A percentile compares a stretch with the other conserved stretches of the same genome.
phyloP scores from a whole-genome alignment of 2,113 vertebrate genomes.

The Tachuris rubrigastra region DNA sequence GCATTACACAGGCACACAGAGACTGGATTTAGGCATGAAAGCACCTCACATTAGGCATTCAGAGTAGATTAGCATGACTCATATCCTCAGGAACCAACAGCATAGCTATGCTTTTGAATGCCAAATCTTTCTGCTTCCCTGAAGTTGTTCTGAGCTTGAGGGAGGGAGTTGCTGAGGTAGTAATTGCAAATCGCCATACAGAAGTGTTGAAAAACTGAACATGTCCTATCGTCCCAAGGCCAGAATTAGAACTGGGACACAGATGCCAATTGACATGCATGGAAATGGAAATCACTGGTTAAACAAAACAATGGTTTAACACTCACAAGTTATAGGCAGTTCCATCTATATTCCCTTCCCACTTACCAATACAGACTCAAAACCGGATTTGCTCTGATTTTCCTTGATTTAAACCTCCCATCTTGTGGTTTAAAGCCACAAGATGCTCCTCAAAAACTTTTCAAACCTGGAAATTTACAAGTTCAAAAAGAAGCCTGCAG shows the following conservation, averaged over 20 bases:
- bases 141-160: neutral
- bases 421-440: neutral
- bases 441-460: neutral
- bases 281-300: neutral
- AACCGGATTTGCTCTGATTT: neutral
- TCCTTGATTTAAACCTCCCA: neutral
- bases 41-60: neutral
- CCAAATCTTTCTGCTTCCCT: neutral
- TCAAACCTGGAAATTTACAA: neutral
- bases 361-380: neutral
- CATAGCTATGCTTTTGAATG: neutral
- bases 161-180: neutral
- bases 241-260: neutral
- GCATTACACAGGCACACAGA: neutral
- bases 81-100: neutral
- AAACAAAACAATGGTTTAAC: neutral
- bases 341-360: neutral
- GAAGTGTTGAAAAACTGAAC: neutral
- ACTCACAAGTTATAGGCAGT: neutral
- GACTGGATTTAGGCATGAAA: neutral
- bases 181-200: neutral
- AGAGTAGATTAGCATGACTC: neutral
- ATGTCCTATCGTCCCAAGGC: neutral
- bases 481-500: neutral
- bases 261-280: neutral